Evolutionary conservation across 2,888 invertebrate species (phyloP), one percentile per base, ranked within the genome.

Genomic region (Xanthorhoe spadicearia): DNA sequence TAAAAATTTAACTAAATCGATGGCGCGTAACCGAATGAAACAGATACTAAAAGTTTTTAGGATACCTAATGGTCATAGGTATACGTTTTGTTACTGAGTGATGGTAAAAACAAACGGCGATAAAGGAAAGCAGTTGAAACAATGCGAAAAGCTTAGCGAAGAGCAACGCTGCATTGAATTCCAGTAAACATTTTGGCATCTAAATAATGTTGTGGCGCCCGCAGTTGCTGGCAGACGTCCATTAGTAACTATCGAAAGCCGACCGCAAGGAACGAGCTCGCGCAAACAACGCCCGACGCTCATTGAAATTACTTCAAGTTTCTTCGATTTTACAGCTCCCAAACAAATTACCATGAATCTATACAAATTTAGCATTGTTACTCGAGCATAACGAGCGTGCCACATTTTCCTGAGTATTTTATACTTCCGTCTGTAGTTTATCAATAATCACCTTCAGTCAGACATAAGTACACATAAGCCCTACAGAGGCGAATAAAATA

Each of bases 201-300:
- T 78, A 82, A 82, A 83, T 83, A 83, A 78, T 79, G 81, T 81
- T 77, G 75, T 71, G 78, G 78, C 76, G 74, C 73, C 80, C 78
- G 81, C 78, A 81, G 78, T 78, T 69, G 73, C 82, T 87, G 89
- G 85, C 88, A 86, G 77, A 64, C 79, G 76, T 83, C 87, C 88
- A 89, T 87, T 85, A 83, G 81, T 83, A 77, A 81, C 79, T 79
- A 82, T 82, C 78, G 79, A 70, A 61, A 66, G 67, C 53, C 58
- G 58, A 63, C 66, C 61, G 64, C 76, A 72, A 76, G 77, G 73
- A 78, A 76, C 77, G 74, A 67, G 71, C 70, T 66, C 19, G 56
- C 46, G 70, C 66, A 66, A 70, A 68, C 68, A 68, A 61, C 63
- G 65, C 68, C 64, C 66, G 58, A 59, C 46, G 63, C 62, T 71